phyloP scores from a whole-genome alignment of 37 sponge, comb jelly and placozoan species.

The Beroe ovata region DNA sequence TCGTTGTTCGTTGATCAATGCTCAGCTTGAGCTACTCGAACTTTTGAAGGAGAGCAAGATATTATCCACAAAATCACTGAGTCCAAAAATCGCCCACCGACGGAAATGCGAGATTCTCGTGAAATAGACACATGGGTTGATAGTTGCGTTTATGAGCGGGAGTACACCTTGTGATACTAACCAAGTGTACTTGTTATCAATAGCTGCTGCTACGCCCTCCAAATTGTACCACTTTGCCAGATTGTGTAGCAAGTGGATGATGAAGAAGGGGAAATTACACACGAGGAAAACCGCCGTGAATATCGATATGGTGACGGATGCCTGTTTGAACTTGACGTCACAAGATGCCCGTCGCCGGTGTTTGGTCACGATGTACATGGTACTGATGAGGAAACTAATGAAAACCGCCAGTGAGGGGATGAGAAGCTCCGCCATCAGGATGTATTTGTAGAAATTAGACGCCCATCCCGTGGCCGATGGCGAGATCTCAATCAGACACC shows the following conservation, averaged over 20 bases:
- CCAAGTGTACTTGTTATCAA: neutral
- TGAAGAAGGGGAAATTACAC: neutral
- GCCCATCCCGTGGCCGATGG: neutral
- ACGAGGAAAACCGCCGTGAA: neutral
- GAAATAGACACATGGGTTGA: neutral
- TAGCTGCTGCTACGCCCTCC: neutral
- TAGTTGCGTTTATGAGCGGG: neutral
- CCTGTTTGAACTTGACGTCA: neutral
- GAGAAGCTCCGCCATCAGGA: neutral
- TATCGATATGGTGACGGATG: neutral
- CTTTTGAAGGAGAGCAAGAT: neutral
- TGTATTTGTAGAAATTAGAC: neutral
- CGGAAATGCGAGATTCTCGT: neutral
- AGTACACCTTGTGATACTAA: neutral
- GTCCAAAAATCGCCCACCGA: neutral
- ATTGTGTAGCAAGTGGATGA: neutral
- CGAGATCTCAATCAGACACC: neutral
- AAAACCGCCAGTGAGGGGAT: neutral
- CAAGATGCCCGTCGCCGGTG: neutral
- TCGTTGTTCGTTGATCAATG: no score
- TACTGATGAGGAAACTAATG: neutral
- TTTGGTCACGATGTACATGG: neutral
- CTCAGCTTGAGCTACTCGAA: no score
- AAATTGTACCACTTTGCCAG: neutral
- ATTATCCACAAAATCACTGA: neutral